phyloP scores from a whole-genome alignment of 1,140 invertebrate species.

The Drosophila micromelanica region DNA sequence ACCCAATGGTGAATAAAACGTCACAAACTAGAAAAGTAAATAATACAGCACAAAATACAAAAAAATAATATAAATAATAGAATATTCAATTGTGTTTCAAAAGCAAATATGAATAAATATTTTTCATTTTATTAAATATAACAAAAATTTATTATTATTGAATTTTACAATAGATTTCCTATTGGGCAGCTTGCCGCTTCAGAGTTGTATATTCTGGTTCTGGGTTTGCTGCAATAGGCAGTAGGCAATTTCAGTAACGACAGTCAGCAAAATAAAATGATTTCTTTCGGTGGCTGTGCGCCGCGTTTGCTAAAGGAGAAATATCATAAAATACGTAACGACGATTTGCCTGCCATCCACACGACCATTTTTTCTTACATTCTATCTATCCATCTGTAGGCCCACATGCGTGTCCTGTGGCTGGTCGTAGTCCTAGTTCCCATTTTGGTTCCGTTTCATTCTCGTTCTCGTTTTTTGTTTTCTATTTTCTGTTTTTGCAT shows the following conservation, averaged over 20 bases:
- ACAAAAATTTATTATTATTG: too few relatives aligned
- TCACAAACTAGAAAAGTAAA: too few relatives aligned
- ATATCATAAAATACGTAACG: conserved; percentile 78
- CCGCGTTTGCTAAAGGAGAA: conserved; percentile 52
- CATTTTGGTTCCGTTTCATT: conserved; percentile 34
- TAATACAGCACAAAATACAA: too few relatives aligned
- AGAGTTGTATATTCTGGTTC: conserved; percentile 5
- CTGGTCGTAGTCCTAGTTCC: conserved; percentile 57
- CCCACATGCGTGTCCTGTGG: conserved; percentile 57
- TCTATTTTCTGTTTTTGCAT: conserved; percentile 67
- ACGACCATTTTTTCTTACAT: conserved; percentile 6
- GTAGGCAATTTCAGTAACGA: conserved; percentile 76
- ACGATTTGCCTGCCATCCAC: conserved; percentile 63
- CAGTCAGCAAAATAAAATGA: conserved; percentile 80
- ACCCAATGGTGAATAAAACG: conserved; percentile 28
- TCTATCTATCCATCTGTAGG: neutral
- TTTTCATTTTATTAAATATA: too few relatives aligned
- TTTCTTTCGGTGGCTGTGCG: conserved; percentile 50
- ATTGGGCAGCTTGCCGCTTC: conserved; percentile 36
- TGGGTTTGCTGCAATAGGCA: conserved; percentile 31
- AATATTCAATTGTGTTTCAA: too few relatives aligned
- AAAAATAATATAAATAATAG: too few relatives aligned
- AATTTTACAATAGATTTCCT: conserved; percentile 50
- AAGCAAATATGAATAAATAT: too few relatives aligned
- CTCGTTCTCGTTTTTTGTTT: conserved; percentile 11